Evolutionary conservation across 2,888 invertebrate genomes (phyloP).

Genomic region (Drosophila longiperda): DNA sequence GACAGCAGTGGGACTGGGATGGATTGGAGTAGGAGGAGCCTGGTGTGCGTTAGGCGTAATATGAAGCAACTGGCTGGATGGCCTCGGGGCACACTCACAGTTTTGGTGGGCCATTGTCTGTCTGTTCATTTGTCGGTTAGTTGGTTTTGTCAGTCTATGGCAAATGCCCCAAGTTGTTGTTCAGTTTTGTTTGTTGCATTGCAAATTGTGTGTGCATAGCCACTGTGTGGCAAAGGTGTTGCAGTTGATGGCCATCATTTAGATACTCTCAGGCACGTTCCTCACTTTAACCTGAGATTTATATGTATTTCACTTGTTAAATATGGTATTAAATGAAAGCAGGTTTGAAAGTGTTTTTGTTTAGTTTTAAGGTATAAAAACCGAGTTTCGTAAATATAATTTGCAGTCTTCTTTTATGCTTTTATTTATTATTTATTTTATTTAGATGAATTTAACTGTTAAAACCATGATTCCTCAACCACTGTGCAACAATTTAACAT

Average conservation of each 20-base stretch:
- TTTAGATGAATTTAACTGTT: background rate
- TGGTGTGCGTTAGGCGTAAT: conserved; percentile 7
- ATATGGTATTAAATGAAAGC: background rate
- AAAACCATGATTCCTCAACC: conserved; percentile 1
- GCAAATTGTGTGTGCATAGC: conserved; percentile 17
- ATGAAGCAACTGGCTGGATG: conserved; percentile 9
- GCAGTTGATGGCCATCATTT: background rate
- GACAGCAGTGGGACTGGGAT: background rate
- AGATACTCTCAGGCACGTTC: background rate
- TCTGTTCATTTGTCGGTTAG: conserved; percentile 36
- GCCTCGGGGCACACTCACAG: conserved; percentile 39
- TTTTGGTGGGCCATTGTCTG: conserved; percentile 42
- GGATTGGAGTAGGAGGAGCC: background rate
- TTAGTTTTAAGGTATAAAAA: background rate
- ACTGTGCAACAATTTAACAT: conserved; percentile 54
- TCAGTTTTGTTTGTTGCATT: conserved; percentile 48
- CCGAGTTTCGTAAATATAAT: accelerated
- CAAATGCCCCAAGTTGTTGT: conserved; percentile 35
- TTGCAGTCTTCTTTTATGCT: background rate
- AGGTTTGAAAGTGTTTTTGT: background rate
- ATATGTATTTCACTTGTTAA: background rate
- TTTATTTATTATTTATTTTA: background rate
- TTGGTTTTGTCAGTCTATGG: conserved; percentile 34
- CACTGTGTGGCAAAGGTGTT: conserved; percentile 20
- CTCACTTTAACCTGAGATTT: background rate